These are phyloP conservation scores for Dusona sp. DNA, from an alignment of 2,888 invertebrate genomes.

Conservation along the genomic window DNA sequence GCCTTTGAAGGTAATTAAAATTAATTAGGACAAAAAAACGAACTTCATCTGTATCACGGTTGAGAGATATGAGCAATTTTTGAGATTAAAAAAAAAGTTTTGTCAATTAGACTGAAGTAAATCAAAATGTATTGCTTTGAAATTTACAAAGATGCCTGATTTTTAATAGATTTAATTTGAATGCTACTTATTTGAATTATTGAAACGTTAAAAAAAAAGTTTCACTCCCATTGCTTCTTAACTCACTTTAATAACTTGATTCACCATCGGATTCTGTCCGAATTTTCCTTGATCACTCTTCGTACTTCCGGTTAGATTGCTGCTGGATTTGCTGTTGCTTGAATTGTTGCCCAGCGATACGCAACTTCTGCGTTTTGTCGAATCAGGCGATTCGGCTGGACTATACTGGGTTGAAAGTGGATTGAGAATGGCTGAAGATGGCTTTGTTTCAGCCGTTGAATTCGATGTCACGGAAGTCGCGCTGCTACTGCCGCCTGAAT, in stretches of 20 bases:
- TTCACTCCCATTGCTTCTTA: background rate
- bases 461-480: conserved; percentile 85
- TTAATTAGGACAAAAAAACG: conserved; percentile 1
- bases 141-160: background rate
- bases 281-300: conserved; percentile 86
- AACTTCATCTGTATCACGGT: background rate
- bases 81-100: no score
- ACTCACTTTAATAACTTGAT: conserved; percentile 81
- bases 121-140: background rate
- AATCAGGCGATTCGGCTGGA: conserved; percentile 84
- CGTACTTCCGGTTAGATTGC: conserved; percentile 91
- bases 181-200: background rate
- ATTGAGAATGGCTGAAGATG: conserved; percentile 87
- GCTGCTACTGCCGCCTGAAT: conserved; percentile 84
- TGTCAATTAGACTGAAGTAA: no score
- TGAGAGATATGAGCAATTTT: no score
- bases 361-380: conserved; percentile 86
- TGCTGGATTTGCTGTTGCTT: conserved; percentile 92
- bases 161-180: background rate
- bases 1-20: conserved; percentile 79
- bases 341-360: conserved; percentile 89
- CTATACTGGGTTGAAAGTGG: conserved; percentile 85
- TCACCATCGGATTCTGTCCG: conserved; percentile 82
- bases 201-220: no score
- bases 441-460: conserved; percentile 88